Conservation (phyloP, 64 coral and sea anemone genomes). For the Catalaphyllia jardinei region DNA sequence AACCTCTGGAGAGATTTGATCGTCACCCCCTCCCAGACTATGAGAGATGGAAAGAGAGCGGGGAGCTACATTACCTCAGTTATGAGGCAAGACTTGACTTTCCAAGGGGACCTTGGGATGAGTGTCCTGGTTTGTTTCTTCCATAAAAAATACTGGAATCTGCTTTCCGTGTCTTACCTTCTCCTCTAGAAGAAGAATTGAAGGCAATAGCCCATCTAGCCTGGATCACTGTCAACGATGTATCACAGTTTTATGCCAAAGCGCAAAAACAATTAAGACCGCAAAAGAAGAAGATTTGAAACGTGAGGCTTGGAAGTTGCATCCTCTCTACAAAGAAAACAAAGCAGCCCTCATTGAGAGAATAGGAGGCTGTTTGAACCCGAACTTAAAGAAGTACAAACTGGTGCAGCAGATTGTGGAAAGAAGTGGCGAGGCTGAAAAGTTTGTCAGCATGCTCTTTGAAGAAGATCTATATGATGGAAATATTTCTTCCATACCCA, state of each 20-base stretch:
- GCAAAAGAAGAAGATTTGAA: conserved; percentile 52
- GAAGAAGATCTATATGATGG: conserved; percentile 42
- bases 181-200: conserved; percentile 9
- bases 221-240: conserved; percentile 49
- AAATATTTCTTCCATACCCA: neutral
- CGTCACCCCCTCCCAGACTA: conserved; percentile 57
- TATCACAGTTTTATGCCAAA: neutral
- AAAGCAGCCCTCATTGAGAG: conserved; percentile 5
- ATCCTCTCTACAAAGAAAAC: conserved; percentile 59
- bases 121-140: conserved; percentile 54
- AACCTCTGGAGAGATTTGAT: conserved; percentile 36
- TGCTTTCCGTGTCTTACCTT: conserved; percentile 32
- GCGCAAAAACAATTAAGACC: neutral
- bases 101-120: conserved; percentile 47
- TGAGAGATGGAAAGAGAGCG: conserved; percentile 18
- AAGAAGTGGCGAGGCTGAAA: too few relatives aligned
- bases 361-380: too few relatives aligned
- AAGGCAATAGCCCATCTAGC: conserved; percentile 39
- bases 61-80: conserved; percentile 49
- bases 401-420: too few relatives aligned
- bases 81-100: conserved; percentile 41
- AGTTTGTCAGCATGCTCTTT: too few relatives aligned
- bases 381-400: too few relatives aligned
- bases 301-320: conserved; percentile 55
- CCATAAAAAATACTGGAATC: conserved; percentile 55